Base-by-base conservation (phyloP, 2,113 vertebrate genomes). In the Cyanocitta stelleri region DNA sequence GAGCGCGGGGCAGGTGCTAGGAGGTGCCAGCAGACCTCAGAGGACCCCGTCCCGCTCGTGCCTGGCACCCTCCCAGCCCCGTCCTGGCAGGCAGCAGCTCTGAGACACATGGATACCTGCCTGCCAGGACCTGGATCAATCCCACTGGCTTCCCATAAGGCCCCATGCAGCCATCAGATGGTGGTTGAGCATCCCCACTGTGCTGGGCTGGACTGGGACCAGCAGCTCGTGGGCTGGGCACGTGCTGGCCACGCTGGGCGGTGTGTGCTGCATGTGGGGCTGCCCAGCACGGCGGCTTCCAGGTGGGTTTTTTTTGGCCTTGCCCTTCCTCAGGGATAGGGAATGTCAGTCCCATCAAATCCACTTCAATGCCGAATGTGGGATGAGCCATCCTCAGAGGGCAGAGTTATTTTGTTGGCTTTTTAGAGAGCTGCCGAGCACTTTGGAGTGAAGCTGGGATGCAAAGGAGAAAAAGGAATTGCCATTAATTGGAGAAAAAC, bases 11-110 rank as follows among this genome's bases (percentile, higher is more conserved):
- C 69, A 56, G 90, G 29, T 49, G 69, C 77, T 2, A 3, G 5
- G 48, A 87, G 74, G 33, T 4, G 39, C 77, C 87, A 85, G 89
- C 89, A 93, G 87, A 94, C 81, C 91, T 94, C 71, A 82, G 63
- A 91, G 89, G 94, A 89, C 75, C 94, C 67, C 16, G 29, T 91
- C 55, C 55, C 2, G 8, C 85, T 82, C 3, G 1, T 69, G 87
- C 54, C 71, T 94, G 96, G 95, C 59, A 0, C 13, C 67, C 19
- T 13, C 26, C 81, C 84, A 93, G 73, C 43, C 41, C 9, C 4
- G 26, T 39, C 29, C 71, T 87, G 2, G 6, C 35, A 61, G 75
- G 66, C 56, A 27, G 64, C 11, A 6, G 49, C 29, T 54, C 84
- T 69, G 61, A 81, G 44, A 61, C 39, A 64, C 86, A 61, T 1